phyloP scores from a whole-genome alignment of 2,888 invertebrate species.

The Carpatolechia fugitivella region DNA sequence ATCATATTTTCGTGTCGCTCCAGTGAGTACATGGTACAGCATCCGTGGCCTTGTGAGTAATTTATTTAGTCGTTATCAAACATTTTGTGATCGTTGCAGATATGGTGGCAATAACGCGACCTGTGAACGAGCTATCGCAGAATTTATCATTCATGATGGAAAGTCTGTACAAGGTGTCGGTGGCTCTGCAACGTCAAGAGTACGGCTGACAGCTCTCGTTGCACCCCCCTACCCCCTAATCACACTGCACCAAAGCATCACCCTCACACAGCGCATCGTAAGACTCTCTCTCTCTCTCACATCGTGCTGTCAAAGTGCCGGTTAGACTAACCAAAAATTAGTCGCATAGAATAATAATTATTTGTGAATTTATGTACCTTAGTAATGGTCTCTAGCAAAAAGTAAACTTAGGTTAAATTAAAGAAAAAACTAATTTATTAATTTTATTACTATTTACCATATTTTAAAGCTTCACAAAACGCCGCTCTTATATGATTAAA shows the following conservation, averaged over 20 bases:
- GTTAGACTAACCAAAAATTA: conserved; percentile 17
- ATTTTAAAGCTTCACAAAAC: background rate
- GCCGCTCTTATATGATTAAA: background rate
- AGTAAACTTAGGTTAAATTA: background rate
- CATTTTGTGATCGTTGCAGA: conserved; percentile 38
- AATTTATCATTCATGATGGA: conserved; percentile 74
- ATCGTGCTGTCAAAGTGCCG: conserved; percentile 13
- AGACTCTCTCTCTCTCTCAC: background rate
- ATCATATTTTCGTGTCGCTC: too few species aligned
- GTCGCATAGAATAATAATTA: conserved; percentile 9
- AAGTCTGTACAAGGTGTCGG: conserved; percentile 70
- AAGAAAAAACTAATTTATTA: background rate
- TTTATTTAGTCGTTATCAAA: too few species aligned
- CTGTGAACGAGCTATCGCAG: conserved; percentile 68
- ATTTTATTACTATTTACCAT: background rate
- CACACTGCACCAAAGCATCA: conserved; percentile 12
- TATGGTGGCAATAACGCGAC: conserved; percentile 73
- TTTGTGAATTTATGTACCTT: background rate
- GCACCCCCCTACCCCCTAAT: background rate
- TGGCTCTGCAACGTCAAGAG: conserved; percentile 65
- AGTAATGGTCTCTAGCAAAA: background rate
- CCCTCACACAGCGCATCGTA: background rate
- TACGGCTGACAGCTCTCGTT: conserved; percentile 37
- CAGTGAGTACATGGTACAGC: too few species aligned
- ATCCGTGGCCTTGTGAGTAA: too few species aligned